A percentile compares a stretch with the other conserved stretches of the same genome.
These are phyloP conservation scores for Virgularia gustaviana DNA, from an alignment of 92 coral and sea anemone genomes.

Conservation along the genomic window DNA sequence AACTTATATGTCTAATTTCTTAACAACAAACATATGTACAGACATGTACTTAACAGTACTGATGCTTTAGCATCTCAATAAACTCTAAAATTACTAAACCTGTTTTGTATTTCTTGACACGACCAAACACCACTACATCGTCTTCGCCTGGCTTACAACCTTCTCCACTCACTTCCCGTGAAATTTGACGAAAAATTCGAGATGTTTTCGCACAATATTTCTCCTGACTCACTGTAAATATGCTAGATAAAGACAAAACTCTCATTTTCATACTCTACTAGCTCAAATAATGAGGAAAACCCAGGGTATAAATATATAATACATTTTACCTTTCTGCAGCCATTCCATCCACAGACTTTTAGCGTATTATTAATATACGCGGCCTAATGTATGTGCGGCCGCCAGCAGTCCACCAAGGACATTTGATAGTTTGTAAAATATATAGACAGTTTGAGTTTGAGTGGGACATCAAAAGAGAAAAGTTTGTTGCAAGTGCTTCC, in stretches of 20 bases:
- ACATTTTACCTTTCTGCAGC: constrained; percentile 1
- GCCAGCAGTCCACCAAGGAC: too few species aligned
- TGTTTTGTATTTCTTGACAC: constrained; percentile 38
- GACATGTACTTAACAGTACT: too few species aligned
- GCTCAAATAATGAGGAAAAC: background rate
- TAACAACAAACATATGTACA: too few species aligned
- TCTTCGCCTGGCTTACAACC: constrained; percentile 80
- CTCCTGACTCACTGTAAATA: constrained; percentile 21
- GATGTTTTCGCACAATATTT: constrained; percentile 8
- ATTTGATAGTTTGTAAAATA: too few species aligned
- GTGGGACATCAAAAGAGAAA: background rate
- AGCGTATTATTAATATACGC: too few species aligned
- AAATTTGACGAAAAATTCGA: constrained; percentile 81
- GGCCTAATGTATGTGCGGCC: too few species aligned
- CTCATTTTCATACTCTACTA: background rate
- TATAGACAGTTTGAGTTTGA: too few species aligned
- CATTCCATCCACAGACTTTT: too few species aligned
- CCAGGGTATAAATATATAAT: background rate
- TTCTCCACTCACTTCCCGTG: constrained; percentile 89
- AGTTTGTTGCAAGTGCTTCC: background rate
- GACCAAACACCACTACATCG: constrained; percentile 79
- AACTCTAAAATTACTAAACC: too few species aligned
- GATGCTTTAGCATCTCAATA: too few species aligned
- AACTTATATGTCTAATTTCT: too few species aligned
- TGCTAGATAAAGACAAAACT: background rate